Percentiles rank a stretch among this genome's conserved stretches.
These are phyloP conservation scores for Charina bottae DNA, from an alignment of 2,113 vertebrate genomes.

Conservation along the genomic window DNA sequence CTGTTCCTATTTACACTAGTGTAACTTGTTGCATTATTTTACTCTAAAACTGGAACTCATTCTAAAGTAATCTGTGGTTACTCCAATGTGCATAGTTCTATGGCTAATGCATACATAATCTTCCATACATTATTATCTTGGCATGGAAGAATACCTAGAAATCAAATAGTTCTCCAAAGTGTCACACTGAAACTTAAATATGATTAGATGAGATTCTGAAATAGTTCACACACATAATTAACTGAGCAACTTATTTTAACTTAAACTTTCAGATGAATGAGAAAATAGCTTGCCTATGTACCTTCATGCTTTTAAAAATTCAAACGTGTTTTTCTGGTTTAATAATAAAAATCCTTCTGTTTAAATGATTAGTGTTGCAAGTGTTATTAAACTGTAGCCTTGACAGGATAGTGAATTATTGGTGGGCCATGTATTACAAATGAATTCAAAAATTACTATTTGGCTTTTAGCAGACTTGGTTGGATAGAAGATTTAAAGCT, in stretches of 20 bases:
- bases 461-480: background rate
- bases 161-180: slow-evolving; percentile 2
- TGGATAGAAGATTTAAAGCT: background rate
- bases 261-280: background rate
- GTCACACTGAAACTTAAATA: background rate
- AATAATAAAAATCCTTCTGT: slow-evolving; percentile 3
- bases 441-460: background rate
- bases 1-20: slow-evolving; percentile 66
- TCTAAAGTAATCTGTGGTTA: background rate
- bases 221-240: background rate
- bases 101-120: background rate
- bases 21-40: slow-evolving; percentile 52
- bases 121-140: background rate
- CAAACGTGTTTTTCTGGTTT: background rate
- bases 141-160: background rate
- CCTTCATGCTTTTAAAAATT: background rate
- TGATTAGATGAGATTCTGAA: background rate
- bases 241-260: background rate
- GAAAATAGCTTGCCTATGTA: background rate
- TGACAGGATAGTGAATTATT: slow-evolving; percentile 4
- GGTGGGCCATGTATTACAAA: background rate
- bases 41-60: slow-evolving; percentile 2
- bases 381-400: background rate
- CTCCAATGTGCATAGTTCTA: background rate
- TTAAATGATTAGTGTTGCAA: slow-evolving; percentile 13